Base-by-base conservation (phyloP, 2,888 invertebrate genomes). In the Pseudococcus jackbeardsleyi region DNA sequence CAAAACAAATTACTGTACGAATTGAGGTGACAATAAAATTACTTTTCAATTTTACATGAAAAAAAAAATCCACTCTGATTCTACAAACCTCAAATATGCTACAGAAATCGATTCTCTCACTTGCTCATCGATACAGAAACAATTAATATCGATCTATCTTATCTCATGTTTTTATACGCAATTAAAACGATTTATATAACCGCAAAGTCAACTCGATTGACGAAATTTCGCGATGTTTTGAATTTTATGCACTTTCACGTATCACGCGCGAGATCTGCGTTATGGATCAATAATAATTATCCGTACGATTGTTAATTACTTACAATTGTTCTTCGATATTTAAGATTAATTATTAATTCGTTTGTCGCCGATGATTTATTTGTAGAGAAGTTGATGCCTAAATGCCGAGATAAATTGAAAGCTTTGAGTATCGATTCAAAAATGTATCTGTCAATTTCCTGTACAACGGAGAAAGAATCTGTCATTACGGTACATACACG, bases 341-440 rank as follows among this genome's bases (percentile, higher is more conserved):
- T 42, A 42, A 50, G 15, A 50, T 50, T 50, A 50, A 50, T 50
- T 4, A 50, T 15, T 15, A 50, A 15, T 50, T 50, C 15, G 15
- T 4, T 50, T 50, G 48, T 50, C 11, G 1, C 15, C 11, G 15
- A 50, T 50, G 15, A 15, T 22, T 33, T 22, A 7, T 82, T 46
- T 42, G n/a, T 9, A 82, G 42, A 33, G 48, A 72, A 46, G n/a
- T 77, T 72, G 22, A 46, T 86, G 17, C 22, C 42, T 3, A 77
- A 48, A 46, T 86, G 86, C 15, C 46, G 42, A 86, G 86, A 72
- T 48, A 68, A 68, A 42, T 19, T 86, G 46, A 86, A 86, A 86
- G 72, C 72, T 15, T 48, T 86, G 19, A 86, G 46, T 72, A 86
- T 86, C 72, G 19, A 86, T 46, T 86, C 86, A 42, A 86, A 86